A percentile compares a stretch with the other conserved stretches of the same genome.
Conservation (phyloP, 2,797 vertebrate species). For the Mormyrops attenuatus region DNA sequence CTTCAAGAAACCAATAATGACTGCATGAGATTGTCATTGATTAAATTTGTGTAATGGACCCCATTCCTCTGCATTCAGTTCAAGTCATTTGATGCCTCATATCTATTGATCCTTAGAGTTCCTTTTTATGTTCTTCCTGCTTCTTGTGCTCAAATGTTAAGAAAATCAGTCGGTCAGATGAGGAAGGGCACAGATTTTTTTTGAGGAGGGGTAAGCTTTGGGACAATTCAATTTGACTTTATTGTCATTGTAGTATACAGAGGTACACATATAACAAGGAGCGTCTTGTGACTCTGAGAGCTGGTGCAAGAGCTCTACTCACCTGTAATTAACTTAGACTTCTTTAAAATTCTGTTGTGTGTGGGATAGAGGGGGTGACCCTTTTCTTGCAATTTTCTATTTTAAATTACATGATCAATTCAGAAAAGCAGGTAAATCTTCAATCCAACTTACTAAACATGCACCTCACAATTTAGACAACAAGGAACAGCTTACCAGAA, state of each 20-base stretch:
- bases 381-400: background rate
- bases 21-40: slow-evolving; percentile 12
- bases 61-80: slow-evolving; percentile 8
- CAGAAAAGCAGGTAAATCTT: background rate
- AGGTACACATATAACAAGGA: background rate
- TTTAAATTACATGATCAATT: background rate
- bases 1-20: slow-evolving; percentile 38
- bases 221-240: background rate
- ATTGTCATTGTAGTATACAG: background rate
- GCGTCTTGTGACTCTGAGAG: background rate
- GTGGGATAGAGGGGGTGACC: background rate
- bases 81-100: slow-evolving; percentile 9
- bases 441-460: background rate
- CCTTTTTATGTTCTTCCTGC: background rate
- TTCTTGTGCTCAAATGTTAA: background rate
- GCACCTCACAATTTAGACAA: background rate
- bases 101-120: background rate
- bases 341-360: background rate
- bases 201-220: background rate
- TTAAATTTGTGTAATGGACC: slow-evolving; percentile 14
- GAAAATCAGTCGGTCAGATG: background rate
- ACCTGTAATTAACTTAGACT: background rate
- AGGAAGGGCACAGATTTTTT: background rate
- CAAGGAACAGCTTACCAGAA: background rate
- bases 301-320: background rate